Evolutionary conservation across 2,113 vertebrate genomes (phyloP).

Genomic region (Notarius lentiginosus): DNA sequence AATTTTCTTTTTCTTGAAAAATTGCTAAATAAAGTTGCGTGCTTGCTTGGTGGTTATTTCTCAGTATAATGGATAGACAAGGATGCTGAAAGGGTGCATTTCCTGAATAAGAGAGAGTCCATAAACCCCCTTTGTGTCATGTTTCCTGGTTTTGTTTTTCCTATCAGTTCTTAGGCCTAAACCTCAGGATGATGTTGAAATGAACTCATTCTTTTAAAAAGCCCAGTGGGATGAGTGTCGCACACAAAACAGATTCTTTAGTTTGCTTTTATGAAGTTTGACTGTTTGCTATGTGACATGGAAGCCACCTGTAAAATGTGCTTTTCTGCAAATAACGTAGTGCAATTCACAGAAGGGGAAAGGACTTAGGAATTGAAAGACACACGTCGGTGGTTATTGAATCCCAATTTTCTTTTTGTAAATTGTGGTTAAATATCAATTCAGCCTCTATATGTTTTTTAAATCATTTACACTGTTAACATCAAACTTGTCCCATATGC

Average conservation of each 20-base stretch:
- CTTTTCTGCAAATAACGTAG: neutral
- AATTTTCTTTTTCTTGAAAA: too few species aligned
- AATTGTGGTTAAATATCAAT: neutral
- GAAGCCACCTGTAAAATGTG: neutral
- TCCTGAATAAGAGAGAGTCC: neutral
- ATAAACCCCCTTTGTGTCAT: neutral
- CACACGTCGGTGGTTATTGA: neutral
- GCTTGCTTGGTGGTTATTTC: neutral
- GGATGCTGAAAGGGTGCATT: neutral
- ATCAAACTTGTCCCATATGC: neutral
- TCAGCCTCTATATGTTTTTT: neutral
- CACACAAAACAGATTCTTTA: neutral
- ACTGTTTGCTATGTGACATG: neutral
- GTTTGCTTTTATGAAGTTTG: neutral
- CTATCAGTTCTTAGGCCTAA: neutral
- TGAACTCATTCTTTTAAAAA: neutral
- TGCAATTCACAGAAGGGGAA: neutral
- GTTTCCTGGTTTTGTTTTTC: neutral
- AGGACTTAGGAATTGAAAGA: neutral
- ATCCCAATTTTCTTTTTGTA: too few species aligned
- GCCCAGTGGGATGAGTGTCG: neutral
- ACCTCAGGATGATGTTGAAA: neutral
- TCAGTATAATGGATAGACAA: neutral
- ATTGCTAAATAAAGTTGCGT: too few species aligned
- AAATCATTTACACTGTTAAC: neutral